These are phyloP conservation scores for Sinella curviseta DNA, from an alignment of 1,140 invertebrate genomes.

Conservation along the genomic window DNA sequence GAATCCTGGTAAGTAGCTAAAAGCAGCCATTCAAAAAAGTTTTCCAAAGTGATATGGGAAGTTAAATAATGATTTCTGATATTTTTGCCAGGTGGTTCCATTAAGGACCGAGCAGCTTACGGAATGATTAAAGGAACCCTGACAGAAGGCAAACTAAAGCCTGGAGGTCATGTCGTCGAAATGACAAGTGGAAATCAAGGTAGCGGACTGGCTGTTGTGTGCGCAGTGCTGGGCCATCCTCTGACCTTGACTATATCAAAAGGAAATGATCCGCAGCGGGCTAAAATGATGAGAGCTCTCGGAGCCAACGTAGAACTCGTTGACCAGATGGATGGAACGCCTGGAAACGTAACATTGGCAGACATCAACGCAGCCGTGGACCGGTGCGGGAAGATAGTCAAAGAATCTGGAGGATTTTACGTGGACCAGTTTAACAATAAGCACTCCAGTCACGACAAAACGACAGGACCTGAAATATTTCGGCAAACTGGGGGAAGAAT, in stretches of 20 bases:
- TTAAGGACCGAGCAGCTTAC: conserved; percentile 40
- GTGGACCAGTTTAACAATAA: conserved; percentile 54
- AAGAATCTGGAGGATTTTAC: conserved; percentile 10
- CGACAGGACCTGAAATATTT: conserved; percentile 61
- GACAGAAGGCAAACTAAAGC: conserved; percentile 52
- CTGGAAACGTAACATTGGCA: conserved; percentile 41
- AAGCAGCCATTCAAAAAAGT: too few species aligned
- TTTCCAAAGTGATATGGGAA: too few species aligned
- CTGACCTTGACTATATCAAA: too few species aligned
- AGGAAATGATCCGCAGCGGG: conserved; percentile 44
- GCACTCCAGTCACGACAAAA: conserved; percentile 55
- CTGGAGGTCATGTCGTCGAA: conserved; percentile 56
- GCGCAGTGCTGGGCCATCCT: too few species aligned
- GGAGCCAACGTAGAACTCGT: conserved; percentile 58
- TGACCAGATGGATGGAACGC: conserved; percentile 55
- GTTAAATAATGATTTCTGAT: too few species aligned
- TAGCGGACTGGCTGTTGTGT: too few species aligned
- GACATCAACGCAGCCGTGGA: conserved; percentile 32
- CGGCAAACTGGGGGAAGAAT: too few species aligned
- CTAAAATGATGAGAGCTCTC: conserved; percentile 49
- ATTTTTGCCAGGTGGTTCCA: too few species aligned
- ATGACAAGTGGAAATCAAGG: too few species aligned
- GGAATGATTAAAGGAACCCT: conserved; percentile 53
- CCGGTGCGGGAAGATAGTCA: conserved; percentile 1
- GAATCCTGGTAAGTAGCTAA: too few species aligned